Conservation (phyloP, 1,140 invertebrate species). For the Philotrypesis tridentata region DNA sequence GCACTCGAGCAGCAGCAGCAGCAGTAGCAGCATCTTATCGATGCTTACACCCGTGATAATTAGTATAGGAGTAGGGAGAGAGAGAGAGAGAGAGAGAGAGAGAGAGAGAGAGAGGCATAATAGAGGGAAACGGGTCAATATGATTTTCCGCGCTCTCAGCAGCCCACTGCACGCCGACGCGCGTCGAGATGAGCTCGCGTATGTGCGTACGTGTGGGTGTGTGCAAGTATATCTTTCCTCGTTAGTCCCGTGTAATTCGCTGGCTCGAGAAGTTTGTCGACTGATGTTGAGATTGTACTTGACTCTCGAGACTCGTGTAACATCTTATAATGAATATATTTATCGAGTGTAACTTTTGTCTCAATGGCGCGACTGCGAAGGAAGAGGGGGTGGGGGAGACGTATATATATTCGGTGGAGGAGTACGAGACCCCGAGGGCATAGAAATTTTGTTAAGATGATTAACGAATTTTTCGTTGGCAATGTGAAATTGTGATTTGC, state of each 20-base stretch:
- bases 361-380: no score
- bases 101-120: no score
- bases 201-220: no score
- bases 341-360: background rate
- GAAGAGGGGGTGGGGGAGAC: no score
- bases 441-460: no score
- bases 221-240: background rate
- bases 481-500: no score
- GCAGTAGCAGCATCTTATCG: conserved; percentile 32
- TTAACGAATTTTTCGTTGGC: no score
- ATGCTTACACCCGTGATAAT: conserved; percentile 34
- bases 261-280: background rate
- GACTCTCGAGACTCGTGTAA: no score
- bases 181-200: background rate
- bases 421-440: no score
- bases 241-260: conserved; percentile 4
- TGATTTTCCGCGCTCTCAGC: conserved; percentile 9
- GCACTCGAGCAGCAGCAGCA: conserved; percentile 1
- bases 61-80: background rate
- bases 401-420: no score
- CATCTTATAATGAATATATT: background rate
- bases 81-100: background rate
- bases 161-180: no score
- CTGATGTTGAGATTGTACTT: background rate
- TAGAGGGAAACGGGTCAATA: conserved; percentile 11